A percentile compares a stretch with the other conserved stretches of the same genome.
Conservation (phyloP, 2,797 vertebrate species). For the Sitta carolinensis region DNA sequence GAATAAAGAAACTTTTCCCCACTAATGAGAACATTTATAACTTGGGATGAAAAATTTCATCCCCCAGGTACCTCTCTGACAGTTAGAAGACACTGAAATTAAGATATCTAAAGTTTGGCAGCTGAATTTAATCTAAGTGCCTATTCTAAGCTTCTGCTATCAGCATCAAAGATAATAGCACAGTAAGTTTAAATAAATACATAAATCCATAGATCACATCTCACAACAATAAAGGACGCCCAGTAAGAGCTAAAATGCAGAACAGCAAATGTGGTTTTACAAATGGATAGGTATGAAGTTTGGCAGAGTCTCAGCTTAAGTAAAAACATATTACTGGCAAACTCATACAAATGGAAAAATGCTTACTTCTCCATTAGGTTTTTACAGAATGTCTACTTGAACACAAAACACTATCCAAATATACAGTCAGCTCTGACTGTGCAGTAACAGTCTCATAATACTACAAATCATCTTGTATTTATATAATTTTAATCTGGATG, state of each 20-base stretch:
- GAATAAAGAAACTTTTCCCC: background rate
- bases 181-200: background rate
- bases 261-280: slow-evolving; percentile 20
- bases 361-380: slow-evolving; percentile 5
- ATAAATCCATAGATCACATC: background rate
- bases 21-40: background rate
- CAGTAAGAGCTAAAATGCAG: slow-evolving; percentile 3
- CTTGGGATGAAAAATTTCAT: background rate
- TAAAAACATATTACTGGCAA: slow-evolving; percentile 44
- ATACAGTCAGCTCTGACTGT: background rate
- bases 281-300: slow-evolving; percentile 28
- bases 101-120: background rate
- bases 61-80: background rate
- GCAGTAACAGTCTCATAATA: background rate
- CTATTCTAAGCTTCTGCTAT: background rate
- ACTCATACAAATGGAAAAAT: slow-evolving; percentile 19
- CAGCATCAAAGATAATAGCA: background rate
- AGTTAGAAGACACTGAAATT: background rate
- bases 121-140: background rate
- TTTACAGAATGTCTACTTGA: background rate
- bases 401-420: slow-evolving; percentile 25
- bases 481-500: background rate
- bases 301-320: slow-evolving; percentile 24
- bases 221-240: background rate
- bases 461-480: background rate